Percentiles rank a stretch among this genome's conserved stretches.
phyloP scores from a whole-genome alignment of 2,113 vertebrate species.

The Sorex fumeus region DNA sequence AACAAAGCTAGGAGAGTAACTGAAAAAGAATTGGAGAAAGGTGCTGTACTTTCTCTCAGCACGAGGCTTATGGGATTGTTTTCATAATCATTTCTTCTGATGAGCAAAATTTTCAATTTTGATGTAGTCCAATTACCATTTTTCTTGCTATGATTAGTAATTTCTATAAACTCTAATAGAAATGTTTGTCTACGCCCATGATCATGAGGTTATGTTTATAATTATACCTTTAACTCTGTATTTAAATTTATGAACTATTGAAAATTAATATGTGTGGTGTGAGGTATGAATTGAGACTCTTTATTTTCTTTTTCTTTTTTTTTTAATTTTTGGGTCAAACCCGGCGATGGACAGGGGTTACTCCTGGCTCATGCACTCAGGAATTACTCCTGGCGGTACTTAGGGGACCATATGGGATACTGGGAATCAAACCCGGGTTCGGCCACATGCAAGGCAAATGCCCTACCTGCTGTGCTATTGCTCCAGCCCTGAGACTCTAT shows the following conservation, averaged over 20 bases:
- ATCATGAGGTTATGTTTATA: neutral
- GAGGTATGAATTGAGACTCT: slow-evolving; percentile 1
- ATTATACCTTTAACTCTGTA: neutral
- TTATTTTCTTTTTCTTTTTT: no score
- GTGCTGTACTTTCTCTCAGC: neutral
- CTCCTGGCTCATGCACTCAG: no score
- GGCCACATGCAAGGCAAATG: no score
- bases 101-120: slow-evolving; percentile 27
- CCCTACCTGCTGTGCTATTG: no score
- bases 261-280: neutral
- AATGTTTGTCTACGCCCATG: neutral
- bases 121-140: neutral
- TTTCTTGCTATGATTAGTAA: neutral
- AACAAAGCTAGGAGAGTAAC: neutral
- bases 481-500: no score
- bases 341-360: no score
- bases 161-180: neutral
- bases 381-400: no score
- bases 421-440: no score
- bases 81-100: slow-evolving; percentile 5
- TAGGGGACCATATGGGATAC: no score
- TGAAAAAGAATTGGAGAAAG: neutral
- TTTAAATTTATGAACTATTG: neutral
- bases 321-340: no score
- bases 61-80: neutral